phyloP scores from a whole-genome alignment of 2,797 vertebrate species.

The Tangara arthus region DNA sequence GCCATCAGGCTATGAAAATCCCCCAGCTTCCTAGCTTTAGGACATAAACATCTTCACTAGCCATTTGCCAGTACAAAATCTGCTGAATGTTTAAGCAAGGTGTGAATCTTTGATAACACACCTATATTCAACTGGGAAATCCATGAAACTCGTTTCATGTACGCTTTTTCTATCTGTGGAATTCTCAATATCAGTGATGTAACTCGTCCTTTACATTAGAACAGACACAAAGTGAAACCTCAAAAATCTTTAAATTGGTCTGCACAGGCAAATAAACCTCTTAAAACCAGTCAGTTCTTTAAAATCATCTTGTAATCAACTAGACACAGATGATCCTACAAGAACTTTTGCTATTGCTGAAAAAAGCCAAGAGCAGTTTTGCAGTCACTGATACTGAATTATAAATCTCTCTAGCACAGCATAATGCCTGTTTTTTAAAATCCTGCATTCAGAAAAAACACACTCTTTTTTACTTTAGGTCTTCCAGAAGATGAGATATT shows the following conservation, averaged over 20 bases:
- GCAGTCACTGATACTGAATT: neutral
- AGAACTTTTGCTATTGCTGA: neutral
- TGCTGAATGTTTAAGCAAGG: neutral
- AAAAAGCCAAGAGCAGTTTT: neutral
- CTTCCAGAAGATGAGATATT: neutral
- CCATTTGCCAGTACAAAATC: neutral
- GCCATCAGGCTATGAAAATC: neutral
- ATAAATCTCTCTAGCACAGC: neutral
- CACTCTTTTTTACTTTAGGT: neutral
- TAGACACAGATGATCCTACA: neutral
- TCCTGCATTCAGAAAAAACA: neutral
- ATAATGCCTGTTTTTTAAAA: neutral
- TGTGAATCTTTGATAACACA: neutral
- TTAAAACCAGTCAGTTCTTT: neutral
- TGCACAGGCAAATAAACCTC: neutral
- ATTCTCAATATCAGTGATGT: neutral
- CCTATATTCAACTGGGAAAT: neutral
- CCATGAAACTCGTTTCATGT: neutral
- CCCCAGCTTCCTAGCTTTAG: neutral
- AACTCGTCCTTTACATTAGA: neutral
- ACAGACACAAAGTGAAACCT: neutral
- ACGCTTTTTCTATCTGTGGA: neutral
- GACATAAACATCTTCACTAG: neutral
- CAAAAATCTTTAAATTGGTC: neutral
- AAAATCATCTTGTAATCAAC: neutral